Evolutionary conservation across 2,113 vertebrate genomes (phyloP), one percentile per base, ranked within the genome.

Genomic region (Gambusia affinis): DNA sequence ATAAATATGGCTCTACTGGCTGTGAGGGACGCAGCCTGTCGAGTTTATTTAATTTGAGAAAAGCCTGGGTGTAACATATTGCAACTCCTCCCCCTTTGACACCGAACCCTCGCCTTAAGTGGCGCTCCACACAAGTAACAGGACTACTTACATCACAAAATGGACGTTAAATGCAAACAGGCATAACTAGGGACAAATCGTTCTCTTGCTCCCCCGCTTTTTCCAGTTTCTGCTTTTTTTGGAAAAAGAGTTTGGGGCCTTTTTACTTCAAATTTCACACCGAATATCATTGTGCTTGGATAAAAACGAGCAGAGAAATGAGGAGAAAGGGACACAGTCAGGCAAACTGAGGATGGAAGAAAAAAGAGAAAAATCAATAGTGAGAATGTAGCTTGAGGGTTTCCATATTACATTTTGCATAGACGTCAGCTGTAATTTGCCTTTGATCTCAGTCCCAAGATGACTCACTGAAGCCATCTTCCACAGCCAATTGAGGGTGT

Each of bases 321-420:
- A 19, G 88, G 85, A 82, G 84, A 90, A 84, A 91, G 67, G 80
- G 79, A 82, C 72, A 37, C 72, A 79, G 71, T 57, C 24, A 57
- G 51, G 17, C 24, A 51, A 82, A 76, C 81, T 39, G 75, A 70
- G 76, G 70, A 75, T 80, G 67, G 73, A 78, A 81, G 83, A 70
- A 47, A 76, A 90, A 83, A 80, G 82, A 87, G 85, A 87, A 88
- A 93, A 95, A 94, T 94, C 93, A 93, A 95, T 93, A 93, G 86
- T 78, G 89, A 90, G 90, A 91, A 90, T 86, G 91, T 94, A 87
- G 92, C 94, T 94, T 90, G 92, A 92, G 87, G 95, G 88, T 92
- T 92, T 93, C 91, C 92, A 93, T 92, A 94, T 94, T 94, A 92
- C 92, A 93, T 95, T 95, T 93, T 94, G 94, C 93, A 95, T 94